These are phyloP conservation scores for Staurois parvus DNA, from an alignment of 2,797 vertebrate genomes.

Conservation along the genomic window DNA sequence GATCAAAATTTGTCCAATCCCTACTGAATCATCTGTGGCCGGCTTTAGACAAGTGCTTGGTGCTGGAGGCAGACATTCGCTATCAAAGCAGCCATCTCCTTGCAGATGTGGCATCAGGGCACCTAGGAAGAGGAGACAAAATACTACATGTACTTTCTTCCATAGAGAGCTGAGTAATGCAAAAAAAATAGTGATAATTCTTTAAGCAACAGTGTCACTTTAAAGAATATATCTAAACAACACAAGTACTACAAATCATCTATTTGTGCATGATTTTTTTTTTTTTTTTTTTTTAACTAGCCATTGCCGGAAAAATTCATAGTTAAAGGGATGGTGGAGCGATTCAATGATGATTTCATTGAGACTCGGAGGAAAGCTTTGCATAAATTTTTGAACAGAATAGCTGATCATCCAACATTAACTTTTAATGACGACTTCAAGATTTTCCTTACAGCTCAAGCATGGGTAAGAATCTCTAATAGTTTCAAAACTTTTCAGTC, in stretches of 20 bases:
- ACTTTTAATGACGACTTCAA: constrained; percentile 90
- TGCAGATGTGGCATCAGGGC: too few species aligned
- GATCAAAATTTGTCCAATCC: too few species aligned
- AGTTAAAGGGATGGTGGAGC: constrained; percentile 95
- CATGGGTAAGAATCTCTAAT: constrained; percentile 74
- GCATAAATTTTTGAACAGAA: constrained; percentile 89
- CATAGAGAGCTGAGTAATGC: too few species aligned
- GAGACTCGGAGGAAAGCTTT: constrained; percentile 91
- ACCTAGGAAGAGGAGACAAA: too few species aligned
- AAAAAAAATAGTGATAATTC: too few species aligned
- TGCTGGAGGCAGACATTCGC: too few species aligned
- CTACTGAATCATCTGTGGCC: too few species aligned
- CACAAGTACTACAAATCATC: background rate
- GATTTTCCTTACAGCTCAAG: constrained; percentile 90
- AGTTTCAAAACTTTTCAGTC: background rate
- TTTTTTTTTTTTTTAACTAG: constrained; percentile 71
- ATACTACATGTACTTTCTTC: too few species aligned
- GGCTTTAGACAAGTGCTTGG: too few species aligned
- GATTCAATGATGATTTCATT: constrained; percentile 94
- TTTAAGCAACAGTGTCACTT: too few species aligned
- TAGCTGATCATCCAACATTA: constrained; percentile 91
- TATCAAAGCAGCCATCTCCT: too few species aligned
- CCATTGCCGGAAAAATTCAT: constrained; percentile 97
- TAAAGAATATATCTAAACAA: too few species aligned
- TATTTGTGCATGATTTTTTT: background rate